Percentiles rank a stretch among this genome's conserved stretches.
These are phyloP conservation scores for Drosophila tsacasi DNA, from an alignment of 1,140 invertebrate species.

Conservation along the genomic window DNA sequence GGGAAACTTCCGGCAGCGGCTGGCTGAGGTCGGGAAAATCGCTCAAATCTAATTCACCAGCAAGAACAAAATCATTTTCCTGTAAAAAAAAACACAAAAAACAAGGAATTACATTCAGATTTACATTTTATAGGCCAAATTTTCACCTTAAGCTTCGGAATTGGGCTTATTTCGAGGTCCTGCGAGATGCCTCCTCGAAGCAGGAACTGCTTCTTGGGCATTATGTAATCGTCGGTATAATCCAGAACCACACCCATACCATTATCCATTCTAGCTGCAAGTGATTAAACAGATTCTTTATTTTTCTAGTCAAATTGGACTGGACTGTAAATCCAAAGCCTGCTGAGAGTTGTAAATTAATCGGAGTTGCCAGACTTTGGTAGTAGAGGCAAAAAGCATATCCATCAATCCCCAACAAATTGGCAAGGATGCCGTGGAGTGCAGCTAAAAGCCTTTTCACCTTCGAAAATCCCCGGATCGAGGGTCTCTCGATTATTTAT, in stretches of 20 bases:
- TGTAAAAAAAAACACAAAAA: not conserved
- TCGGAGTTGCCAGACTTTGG: not conserved
- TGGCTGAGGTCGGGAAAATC: constrained; percentile 7
- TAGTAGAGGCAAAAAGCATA: constrained; percentile 14
- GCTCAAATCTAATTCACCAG: not conserved
- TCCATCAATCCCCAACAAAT: constrained; percentile 40
- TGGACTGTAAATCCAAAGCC: not conserved
- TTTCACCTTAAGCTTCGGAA: not conserved
- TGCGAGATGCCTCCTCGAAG: no score
- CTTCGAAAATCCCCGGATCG: constrained; percentile 5
- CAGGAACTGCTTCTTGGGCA: not conserved
- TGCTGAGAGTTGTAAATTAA: constrained; percentile 11
- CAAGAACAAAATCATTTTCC: not conserved
- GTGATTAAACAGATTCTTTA: not conserved
- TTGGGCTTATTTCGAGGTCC: not conserved
- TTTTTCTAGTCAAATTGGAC: not conserved
- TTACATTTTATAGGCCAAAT: not conserved
- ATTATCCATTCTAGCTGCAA: not conserved
- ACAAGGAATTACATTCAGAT: no score
- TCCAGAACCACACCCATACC: not conserved
- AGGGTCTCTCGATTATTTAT: constrained; percentile 59
- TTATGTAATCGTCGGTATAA: not conserved
- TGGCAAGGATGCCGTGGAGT: constrained; percentile 12
- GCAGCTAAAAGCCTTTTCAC: constrained; percentile 65
- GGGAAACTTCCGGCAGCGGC: constrained; percentile 8